These are phyloP conservation scores for Nycticorax nycticorax DNA, from an alignment of 2,113 vertebrate genomes.

Conservation along the genomic window DNA sequence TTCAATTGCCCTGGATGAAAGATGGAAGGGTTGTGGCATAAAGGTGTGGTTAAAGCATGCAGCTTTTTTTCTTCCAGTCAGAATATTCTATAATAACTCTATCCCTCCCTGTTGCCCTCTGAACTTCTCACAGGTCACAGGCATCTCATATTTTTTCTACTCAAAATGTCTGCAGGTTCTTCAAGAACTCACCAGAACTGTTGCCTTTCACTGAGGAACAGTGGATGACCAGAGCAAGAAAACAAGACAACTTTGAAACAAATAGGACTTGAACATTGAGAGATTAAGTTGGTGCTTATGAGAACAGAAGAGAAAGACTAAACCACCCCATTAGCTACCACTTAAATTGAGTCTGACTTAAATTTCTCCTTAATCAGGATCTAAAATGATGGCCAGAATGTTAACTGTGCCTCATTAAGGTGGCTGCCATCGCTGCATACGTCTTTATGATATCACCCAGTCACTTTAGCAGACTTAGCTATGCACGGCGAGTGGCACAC, in stretches of 20 bases:
- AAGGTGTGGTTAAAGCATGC: background rate
- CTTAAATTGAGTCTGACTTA: background rate
- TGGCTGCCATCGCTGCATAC: background rate
- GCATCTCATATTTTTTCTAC: background rate
- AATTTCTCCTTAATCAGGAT: background rate
- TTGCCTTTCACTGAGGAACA: background rate
- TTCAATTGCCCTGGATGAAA: background rate
- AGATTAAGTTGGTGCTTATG: background rate
- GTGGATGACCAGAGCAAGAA: background rate
- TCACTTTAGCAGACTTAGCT: background rate
- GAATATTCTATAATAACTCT: background rate
- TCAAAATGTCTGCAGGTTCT: background rate
- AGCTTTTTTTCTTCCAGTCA: background rate
- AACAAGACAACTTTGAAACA: background rate
- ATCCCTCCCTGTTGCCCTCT: background rate
- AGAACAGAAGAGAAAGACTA: background rate
- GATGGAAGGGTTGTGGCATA: background rate
- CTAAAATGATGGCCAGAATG: background rate
- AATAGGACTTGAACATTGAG: background rate
- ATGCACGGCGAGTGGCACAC: background rate
- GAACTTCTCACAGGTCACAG: background rate
- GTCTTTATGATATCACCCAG: background rate
- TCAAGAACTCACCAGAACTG: background rate
- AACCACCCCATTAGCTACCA: background rate
- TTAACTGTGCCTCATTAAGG: background rate